A percentile compares a stretch with the other conserved stretches of the same genome.
phyloP scores from a whole-genome alignment of 1,140 invertebrate genomes.

The Drosophila quadrilineata region DNA sequence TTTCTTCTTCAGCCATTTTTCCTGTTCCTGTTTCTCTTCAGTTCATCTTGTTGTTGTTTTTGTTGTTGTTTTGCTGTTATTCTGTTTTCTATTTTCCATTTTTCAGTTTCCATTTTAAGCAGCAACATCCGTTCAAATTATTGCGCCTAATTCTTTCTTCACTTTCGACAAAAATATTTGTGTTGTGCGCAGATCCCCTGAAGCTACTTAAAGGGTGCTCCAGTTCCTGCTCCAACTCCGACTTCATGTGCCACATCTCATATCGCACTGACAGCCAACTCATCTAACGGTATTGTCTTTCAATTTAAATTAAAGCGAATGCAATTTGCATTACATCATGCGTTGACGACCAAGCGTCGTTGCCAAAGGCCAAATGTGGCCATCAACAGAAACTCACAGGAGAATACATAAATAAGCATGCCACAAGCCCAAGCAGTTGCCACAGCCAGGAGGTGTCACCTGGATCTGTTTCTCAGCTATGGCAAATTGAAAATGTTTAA shows the following conservation, averaged over 20 bases:
- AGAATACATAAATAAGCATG: no score
- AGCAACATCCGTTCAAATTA: constrained; percentile 78
- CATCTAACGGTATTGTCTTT: constrained; percentile 1
- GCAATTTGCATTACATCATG: constrained; percentile 15
- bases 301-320: constrained; percentile 18
- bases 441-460: no score
- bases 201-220: not conserved
- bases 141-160: constrained; percentile 75
- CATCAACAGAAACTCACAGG: not conserved
- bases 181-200: constrained; percentile 5
- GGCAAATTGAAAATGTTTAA: no score
- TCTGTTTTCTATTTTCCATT: constrained; percentile 45
- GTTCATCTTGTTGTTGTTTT: constrained; percentile 7
- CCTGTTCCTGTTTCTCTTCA: not conserved
- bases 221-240: no score
- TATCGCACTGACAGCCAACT: no score
- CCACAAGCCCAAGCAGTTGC: no score
- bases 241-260: no score
- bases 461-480: no score
- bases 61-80: constrained; percentile 11
- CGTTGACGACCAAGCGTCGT: no score
- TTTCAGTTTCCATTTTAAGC: constrained; percentile 64
- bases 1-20: constrained; percentile 5
- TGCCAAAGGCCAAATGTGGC: not conserved
- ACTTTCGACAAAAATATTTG: constrained; percentile 53